Conservation (phyloP, 2,113 vertebrate genomes). For the Morone saxatilis region DNA sequence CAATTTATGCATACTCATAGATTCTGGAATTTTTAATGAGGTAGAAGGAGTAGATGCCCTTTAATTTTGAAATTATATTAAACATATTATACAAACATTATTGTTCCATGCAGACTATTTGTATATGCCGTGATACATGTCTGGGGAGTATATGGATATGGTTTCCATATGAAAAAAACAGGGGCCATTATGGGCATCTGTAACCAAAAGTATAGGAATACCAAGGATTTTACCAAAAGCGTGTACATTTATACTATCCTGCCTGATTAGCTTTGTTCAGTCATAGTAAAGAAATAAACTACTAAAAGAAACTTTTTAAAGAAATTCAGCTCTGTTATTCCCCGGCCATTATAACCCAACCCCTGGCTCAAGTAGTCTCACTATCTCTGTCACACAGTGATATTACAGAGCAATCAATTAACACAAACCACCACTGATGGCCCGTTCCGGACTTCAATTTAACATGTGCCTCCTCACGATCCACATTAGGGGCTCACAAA, state of each 20-base stretch:
- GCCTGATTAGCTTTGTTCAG: not conserved
- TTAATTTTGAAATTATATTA: too few species aligned
- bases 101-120: too few species aligned
- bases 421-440: conserved; percentile 56
- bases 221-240: not conserved
- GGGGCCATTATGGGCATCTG: not conserved
- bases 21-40: too few species aligned
- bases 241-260: not conserved
- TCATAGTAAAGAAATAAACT: not conserved
- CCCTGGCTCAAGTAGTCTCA: conserved; percentile 15
- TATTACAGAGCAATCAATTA: conserved; percentile 74
- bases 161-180: too few species aligned
- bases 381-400: conserved; percentile 46
- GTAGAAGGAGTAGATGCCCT: too few species aligned
- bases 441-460: conserved; percentile 69
- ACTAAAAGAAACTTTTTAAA: conserved; percentile 2
- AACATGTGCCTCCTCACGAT: conserved; percentile 68
- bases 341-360: not conserved
- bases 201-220: not conserved
- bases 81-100: too few species aligned
- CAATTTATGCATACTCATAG: too few species aligned
- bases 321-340: not conserved
- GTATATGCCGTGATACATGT: too few species aligned
- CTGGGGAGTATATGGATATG: too few species aligned
- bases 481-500: conserved; percentile 76